These are phyloP conservation scores for Priocnemis perturbator DNA, from an alignment of 2,888 invertebrate species.

Conservation along the genomic window DNA sequence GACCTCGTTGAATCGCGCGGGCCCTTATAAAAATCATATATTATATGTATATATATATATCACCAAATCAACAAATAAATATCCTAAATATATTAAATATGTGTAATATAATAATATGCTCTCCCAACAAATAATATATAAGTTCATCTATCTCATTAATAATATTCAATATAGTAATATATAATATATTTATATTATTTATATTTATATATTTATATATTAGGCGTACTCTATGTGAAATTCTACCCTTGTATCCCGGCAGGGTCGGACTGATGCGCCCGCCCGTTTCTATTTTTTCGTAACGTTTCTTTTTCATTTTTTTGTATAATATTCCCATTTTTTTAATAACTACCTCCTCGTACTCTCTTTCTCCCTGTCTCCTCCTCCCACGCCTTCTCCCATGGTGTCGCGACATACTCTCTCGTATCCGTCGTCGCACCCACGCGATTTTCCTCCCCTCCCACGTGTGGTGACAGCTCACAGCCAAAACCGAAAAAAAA, in stretches of 20 bases:
- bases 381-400: neutral
- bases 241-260: conserved; percentile 74
- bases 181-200: conserved; percentile 44
- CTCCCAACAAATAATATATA: conserved; percentile 73
- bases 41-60: conserved; percentile 58
- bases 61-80: conserved; percentile 74
- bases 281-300: neutral
- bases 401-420: neutral
- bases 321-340: conserved; percentile 18
- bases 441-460: conserved; percentile 40
- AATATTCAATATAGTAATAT: conserved; percentile 58
- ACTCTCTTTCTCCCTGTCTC: neutral
- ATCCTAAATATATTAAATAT: conserved; percentile 72
- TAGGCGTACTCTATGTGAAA: conserved; percentile 63
- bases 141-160: conserved; percentile 49
- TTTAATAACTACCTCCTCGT: conserved; percentile 2
- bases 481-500: conserved; percentile 62
- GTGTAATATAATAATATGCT: conserved; percentile 70
- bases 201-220: conserved; percentile 43
- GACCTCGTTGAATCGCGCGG: conserved; percentile 26
- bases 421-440: conserved; percentile 11
- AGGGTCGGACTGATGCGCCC: conserved; percentile 50
- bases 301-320: conserved; percentile 1
- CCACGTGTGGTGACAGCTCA: conserved; percentile 62
- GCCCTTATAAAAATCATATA: conserved; percentile 59